Evolutionary conservation across 2,797 vertebrate species (phyloP), one percentile per base, ranked within the genome.

Genomic region (Poeciliopsis turneri): DNA sequence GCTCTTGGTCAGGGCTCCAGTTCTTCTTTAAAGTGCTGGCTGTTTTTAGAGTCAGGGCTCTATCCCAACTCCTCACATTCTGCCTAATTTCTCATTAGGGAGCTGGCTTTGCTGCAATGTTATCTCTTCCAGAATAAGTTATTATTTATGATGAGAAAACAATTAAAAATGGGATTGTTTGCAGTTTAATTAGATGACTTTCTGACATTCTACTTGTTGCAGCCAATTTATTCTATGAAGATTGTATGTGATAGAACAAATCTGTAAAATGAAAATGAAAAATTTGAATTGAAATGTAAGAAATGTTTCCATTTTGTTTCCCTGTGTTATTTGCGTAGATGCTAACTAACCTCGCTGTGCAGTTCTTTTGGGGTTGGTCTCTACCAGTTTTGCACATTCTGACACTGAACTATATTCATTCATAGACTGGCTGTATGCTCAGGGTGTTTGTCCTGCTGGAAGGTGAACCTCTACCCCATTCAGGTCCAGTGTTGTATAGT

Each of bases 41-140:
- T 64, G 33, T 36, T 64, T 33, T 36, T 33, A 36, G 33, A 36
- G 23, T 71, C 77, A 59, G 47, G 71, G 5, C 76, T 73, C n/a
- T 45, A 45, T 66, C 55, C 25, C 12, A 45, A 28, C 4, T 46
- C 7, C 9, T n/a, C 25, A 25, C 8, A 33, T 49, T 68, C 36
- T 47, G 23, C 25, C 57, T 2, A 8, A 3, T 13, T 28, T 72
- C 18, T 46, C 18, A 20, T 47, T 57, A 57, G 5, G 43, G 30
- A 36, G 33, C 46, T 73, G 20, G 36, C 9, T 41, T 41, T 39
- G 36, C 36, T 68, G 36, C 64, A 68, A 5, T 68, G 1, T 41
- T 9, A 4, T 68, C 1, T 68, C 64, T 68, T 39, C 39, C 39
- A 39, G 39, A 39, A 6, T 39, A 39, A 39, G 3, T 39, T 39